A percentile compares a stretch with the other conserved stretches of the same genome.
These are phyloP conservation scores for Mythimna vitellina DNA, from an alignment of 2,888 invertebrate genomes.

Conservation along the genomic window DNA sequence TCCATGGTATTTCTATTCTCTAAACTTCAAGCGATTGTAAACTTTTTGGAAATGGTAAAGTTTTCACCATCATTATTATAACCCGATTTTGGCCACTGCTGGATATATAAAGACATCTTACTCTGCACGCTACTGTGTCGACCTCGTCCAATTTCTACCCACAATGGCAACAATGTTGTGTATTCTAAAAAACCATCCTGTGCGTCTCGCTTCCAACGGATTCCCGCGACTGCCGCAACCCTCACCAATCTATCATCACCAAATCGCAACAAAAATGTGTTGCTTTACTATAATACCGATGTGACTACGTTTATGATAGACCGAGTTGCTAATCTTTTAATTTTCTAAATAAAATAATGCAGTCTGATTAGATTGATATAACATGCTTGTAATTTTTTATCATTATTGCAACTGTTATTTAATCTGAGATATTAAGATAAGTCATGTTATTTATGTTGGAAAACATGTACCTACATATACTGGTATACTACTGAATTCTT, in stretches of 20 bases:
- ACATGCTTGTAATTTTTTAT: conserved; percentile 31
- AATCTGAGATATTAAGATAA: conserved; percentile 38
- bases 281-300: neutral
- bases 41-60: neutral
- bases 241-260: too few relatives aligned
- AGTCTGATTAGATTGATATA: conserved; percentile 37
- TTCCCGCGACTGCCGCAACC: too few relatives aligned
- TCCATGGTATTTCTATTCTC: neutral
- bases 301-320: neutral
- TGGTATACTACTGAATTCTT: neutral
- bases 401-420: conserved; percentile 42
- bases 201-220: too few relatives aligned
- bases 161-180: too few relatives aligned
- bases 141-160: too few relatives aligned
- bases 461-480: neutral
- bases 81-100: too few relatives aligned
- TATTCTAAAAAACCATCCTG: too few relatives aligned
- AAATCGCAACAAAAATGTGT: neutral
- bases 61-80: neutral
- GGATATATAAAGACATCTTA: too few relatives aligned
- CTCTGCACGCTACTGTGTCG: too few relatives aligned
- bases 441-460: conserved; percentile 8
- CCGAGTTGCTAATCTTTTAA: conserved; percentile 16
- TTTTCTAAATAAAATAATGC: conserved; percentile 42
- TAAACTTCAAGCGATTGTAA: neutral